Conservation (phyloP, 2,113 vertebrate species). For the Shinisaurus crocodilurus region DNA sequence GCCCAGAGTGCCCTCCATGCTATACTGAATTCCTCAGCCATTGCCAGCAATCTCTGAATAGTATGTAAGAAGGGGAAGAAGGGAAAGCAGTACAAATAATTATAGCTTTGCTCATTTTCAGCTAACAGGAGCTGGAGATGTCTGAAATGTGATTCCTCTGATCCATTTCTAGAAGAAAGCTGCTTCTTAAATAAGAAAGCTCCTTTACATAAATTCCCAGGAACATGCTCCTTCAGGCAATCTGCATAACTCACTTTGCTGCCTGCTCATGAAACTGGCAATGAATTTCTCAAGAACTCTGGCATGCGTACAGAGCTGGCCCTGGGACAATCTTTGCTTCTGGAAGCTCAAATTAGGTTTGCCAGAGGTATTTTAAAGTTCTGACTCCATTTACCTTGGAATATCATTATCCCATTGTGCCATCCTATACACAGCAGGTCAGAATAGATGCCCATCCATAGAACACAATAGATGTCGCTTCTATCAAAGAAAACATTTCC, state of each 20-base stretch:
- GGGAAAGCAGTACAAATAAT: not conserved
- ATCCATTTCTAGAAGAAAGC: not conserved
- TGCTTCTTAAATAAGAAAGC: not conserved
- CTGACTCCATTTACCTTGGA: not conserved
- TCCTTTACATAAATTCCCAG: not conserved
- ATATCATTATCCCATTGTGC: not conserved
- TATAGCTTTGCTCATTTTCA: not conserved
- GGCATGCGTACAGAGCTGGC: not conserved
- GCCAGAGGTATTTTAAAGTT: not conserved
- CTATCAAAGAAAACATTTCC: not conserved
- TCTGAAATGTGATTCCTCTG: not conserved
- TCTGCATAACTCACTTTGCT: conserved; percentile 10
- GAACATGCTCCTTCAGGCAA: not conserved
- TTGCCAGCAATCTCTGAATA: not conserved
- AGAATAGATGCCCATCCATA: not conserved
- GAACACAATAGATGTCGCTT: not conserved
- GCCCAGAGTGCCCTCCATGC: not conserved
- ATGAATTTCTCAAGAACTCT: not conserved
- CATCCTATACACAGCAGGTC: not conserved
- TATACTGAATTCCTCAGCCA: not conserved
- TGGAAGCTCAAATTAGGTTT: not conserved
- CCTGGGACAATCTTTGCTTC: not conserved
- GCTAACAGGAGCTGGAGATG: not conserved
- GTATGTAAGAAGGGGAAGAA: not conserved
- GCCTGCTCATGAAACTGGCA: not conserved